These are phyloP conservation scores for Lethenteron reissneri DNA, from an alignment of 2,113 vertebrate species.

Conservation along the genomic window DNA sequence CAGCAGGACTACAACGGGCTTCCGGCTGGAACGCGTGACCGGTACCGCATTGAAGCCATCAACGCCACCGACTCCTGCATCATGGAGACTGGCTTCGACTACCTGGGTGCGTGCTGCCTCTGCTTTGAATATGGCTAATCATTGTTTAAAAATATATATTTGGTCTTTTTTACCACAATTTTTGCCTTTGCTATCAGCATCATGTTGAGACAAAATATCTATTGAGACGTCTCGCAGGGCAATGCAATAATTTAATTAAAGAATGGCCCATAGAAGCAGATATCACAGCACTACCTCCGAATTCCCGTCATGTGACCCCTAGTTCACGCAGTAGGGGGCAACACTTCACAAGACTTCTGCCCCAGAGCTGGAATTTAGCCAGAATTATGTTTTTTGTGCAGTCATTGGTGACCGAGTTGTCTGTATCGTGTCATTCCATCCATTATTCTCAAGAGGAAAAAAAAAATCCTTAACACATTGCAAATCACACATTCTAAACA, in stretches of 20 bases:
- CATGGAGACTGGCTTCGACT: slow-evolving; percentile 66
- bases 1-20: slow-evolving; percentile 71
- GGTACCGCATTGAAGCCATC: slow-evolving; percentile 61
- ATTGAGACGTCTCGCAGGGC: not conserved
- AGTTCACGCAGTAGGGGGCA: too few relatives aligned
- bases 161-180: not conserved
- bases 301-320: not conserved
- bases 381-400: too few relatives aligned
- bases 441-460: too few relatives aligned
- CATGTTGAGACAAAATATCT: not conserved
- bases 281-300: not conserved
- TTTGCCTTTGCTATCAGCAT: not conserved
- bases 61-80: slow-evolving; percentile 78
- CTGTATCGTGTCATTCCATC: too few relatives aligned
- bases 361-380: too few relatives aligned
- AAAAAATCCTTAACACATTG: too few relatives aligned
- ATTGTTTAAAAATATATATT: not conserved
- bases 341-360: too few relatives aligned
- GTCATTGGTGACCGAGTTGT: too few relatives aligned
- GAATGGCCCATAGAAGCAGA: not conserved
- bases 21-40: slow-evolving; percentile 42
- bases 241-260: not conserved
- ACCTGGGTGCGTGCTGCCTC: slow-evolving; percentile 37
- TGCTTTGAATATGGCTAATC: rapidly evolving
- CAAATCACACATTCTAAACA: too few relatives aligned